These are phyloP conservation scores for Sciurus carolinensis DNA, from an alignment of 2,797 vertebrate genomes.

Conservation along the genomic window DNA sequence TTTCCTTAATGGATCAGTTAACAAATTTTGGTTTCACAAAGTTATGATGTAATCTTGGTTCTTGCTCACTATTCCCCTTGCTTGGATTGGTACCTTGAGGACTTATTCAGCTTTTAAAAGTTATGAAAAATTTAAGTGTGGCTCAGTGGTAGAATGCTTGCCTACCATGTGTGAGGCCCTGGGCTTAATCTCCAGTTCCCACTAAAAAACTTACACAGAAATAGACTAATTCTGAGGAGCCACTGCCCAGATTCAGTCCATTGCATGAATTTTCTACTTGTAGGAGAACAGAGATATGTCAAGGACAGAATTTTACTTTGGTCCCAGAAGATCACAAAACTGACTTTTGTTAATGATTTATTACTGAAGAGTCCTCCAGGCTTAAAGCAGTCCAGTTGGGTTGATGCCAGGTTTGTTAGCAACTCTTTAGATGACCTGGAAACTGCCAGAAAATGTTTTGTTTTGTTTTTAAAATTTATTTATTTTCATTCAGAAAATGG, in stretches of 20 bases:
- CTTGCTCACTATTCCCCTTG: neutral
- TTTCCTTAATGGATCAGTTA: neutral
- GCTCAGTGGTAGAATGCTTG: neutral
- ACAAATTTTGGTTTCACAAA: neutral
- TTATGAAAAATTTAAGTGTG: neutral
- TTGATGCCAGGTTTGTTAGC: neutral
- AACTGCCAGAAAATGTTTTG: neutral
- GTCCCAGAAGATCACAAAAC: neutral
- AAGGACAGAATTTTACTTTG: neutral
- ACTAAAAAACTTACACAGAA: neutral
- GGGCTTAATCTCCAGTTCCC: neutral
- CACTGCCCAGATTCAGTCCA: neutral
- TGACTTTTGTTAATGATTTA: neutral
- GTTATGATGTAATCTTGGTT: neutral
- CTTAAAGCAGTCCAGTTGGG: neutral
- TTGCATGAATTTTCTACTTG: rapidly evolving
- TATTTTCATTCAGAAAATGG: neutral
- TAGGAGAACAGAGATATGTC: neutral
- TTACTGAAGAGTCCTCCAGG: neutral
- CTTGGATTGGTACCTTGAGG: neutral
- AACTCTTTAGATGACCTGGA: neutral
- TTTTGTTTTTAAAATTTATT: no score
- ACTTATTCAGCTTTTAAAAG: constrained; percentile 20
- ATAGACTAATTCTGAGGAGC: neutral
- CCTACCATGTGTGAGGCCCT: neutral